phyloP scores from a whole-genome alignment of 2,888 invertebrate genomes.

The Digitonthophagus gazella region DNA sequence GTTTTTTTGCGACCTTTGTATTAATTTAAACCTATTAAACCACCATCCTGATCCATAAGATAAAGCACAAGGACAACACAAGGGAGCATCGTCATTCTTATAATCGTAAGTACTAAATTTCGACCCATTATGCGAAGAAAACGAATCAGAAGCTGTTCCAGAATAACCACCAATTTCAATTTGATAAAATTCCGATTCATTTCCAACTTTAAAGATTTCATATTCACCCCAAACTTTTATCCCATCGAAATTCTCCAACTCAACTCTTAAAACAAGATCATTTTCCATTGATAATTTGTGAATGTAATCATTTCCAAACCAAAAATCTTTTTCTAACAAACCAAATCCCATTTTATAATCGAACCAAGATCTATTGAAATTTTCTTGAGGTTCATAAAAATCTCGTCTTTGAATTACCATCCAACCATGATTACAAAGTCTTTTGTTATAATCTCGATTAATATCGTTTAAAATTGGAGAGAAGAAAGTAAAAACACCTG shows the following conservation, averaged over 20 bases:
- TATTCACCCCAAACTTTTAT: slow-evolving; percentile 56
- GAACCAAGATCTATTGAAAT: slow-evolving; percentile 58
- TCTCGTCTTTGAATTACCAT: slow-evolving; percentile 56
- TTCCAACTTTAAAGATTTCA: slow-evolving; percentile 47
- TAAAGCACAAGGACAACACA: slow-evolving; percentile 56
- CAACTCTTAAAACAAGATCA: slow-evolving; percentile 52
- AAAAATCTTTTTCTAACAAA: slow-evolving; percentile 55
- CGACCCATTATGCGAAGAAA: slow-evolving; percentile 55
- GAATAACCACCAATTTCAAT: slow-evolving; percentile 53
- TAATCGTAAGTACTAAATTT: slow-evolving; percentile 54
- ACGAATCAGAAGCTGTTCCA: slow-evolving; percentile 56
- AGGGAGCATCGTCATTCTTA: slow-evolving; percentile 54
- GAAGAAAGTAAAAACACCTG: not conserved
- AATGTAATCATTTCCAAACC: slow-evolving; percentile 60
- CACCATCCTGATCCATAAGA: slow-evolving; percentile 62
- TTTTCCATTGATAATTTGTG: slow-evolving; percentile 51
- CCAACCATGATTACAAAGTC: slow-evolving; percentile 51
- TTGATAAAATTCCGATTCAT: slow-evolving; percentile 51
- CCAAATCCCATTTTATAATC: slow-evolving; percentile 61
- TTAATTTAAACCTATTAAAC: slow-evolving; percentile 54
- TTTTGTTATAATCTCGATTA: slow-evolving; percentile 18
- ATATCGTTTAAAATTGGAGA: not conserved
- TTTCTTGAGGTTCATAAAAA: slow-evolving; percentile 47
- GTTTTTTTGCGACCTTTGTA: not conserved
- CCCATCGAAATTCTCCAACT: slow-evolving; percentile 55